Conservation (phyloP, 2,888 invertebrate genomes). For the Apotomis turbidana region DNA sequence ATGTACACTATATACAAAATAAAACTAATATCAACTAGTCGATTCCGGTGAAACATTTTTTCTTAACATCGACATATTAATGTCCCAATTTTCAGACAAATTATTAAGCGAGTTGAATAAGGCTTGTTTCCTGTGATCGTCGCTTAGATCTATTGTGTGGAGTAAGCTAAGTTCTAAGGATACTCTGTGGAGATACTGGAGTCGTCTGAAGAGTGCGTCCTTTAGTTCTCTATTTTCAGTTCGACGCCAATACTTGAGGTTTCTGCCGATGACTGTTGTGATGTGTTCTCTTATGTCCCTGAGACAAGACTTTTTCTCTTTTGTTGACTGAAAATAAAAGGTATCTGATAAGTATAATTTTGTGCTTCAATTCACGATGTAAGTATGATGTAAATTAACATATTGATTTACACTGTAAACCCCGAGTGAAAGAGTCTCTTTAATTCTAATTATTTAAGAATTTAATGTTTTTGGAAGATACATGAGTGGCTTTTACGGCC, state of each 20-base stretch:
- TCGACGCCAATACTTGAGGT: slow-evolving; percentile 81
- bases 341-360: too few species aligned
- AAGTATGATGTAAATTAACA: too few species aligned
- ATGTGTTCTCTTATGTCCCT: slow-evolving; percentile 79
- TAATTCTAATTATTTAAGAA: too few species aligned
- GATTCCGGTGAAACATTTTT: slow-evolving; percentile 52
- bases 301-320: slow-evolving; percentile 75
- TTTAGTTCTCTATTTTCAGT: slow-evolving; percentile 60
- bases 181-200: slow-evolving; percentile 70
- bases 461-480: too few species aligned
- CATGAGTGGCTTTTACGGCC: too few species aligned
- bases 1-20: slow-evolving; percentile 78
- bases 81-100: slow-evolving; percentile 68
- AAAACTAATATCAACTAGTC: slow-evolving; percentile 56
- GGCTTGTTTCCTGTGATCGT: slow-evolving; percentile 56
- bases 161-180: slow-evolving; percentile 69
- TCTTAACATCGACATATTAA: slow-evolving; percentile 63
- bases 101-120: slow-evolving; percentile 61
- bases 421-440: too few species aligned
- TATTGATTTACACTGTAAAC: too few species aligned
- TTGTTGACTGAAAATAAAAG: slow-evolving; percentile 36
- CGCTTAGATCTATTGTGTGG: slow-evolving; percentile 64
- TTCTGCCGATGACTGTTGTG: slow-evolving; percentile 75
- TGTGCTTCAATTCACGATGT: too few species aligned
- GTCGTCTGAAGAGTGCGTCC: slow-evolving; percentile 67